These are phyloP conservation scores for Ptychobarbus kaznakovi DNA, from an alignment of 2,797 vertebrate genomes.

Conservation along the genomic window DNA sequence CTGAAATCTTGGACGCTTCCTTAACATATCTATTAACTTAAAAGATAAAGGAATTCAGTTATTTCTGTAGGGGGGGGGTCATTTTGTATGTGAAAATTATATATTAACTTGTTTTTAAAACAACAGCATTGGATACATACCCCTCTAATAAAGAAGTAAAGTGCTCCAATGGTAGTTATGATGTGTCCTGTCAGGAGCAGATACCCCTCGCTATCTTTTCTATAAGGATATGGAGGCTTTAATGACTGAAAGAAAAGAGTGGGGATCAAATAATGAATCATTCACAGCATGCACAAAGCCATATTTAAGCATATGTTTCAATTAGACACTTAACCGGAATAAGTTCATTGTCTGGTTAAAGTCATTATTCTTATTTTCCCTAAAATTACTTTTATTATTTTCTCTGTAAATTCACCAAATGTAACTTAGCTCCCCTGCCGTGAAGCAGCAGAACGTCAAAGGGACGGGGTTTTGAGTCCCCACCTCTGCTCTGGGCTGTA, in stretches of 20 bases:
- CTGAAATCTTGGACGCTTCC: slow-evolving; percentile 82
- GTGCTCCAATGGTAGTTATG: slow-evolving; percentile 78
- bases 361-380: neutral
- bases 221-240: slow-evolving; percentile 73
- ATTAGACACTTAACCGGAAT: neutral
- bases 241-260: neutral
- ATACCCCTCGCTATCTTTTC: slow-evolving; percentile 69
- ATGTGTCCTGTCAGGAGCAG: slow-evolving; percentile 84
- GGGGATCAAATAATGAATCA: neutral
- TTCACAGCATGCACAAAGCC: neutral
- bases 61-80: neutral
- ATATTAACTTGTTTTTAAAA: neutral
- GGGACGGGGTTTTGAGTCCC: neutral
- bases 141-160: slow-evolving; percentile 89
- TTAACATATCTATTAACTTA: slow-evolving; percentile 86
- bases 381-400: neutral
- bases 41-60: slow-evolving; percentile 43
- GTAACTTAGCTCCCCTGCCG: too few species aligned
- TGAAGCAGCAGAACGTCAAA: neutral
- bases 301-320: neutral
- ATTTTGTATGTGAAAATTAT: neutral
- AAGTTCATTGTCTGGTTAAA: neutral
- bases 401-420: neutral
- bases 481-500: too few species aligned
- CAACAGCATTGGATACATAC: slow-evolving; percentile 73